Evolutionary conservation across 2,888 invertebrate genomes (phyloP).

Genomic region (Tenthredo amoena): DNA sequence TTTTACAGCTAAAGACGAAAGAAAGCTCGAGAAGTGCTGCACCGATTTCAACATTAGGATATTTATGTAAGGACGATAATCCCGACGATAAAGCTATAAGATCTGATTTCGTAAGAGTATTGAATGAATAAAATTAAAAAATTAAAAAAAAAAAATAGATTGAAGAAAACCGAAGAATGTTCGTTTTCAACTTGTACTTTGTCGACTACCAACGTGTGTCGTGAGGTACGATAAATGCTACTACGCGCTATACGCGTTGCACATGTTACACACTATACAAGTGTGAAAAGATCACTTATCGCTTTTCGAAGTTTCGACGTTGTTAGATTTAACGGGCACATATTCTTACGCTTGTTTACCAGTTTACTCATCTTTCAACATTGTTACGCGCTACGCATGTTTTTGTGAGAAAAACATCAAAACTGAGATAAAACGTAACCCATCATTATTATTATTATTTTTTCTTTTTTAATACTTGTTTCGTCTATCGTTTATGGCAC

Average conservation of each 20-base stretch:
- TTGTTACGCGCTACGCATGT: constrained; percentile 12
- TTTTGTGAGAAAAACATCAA: neutral
- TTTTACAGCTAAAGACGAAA: neutral
- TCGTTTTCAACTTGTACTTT: neutral
- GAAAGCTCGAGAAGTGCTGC: neutral
- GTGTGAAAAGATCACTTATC: constrained; percentile 38
- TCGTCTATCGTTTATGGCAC: neutral
- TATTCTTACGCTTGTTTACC: constrained; percentile 10
- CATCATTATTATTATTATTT: neutral
- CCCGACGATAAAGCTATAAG: neutral
- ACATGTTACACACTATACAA: constrained; percentile 11
- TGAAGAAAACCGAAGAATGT: neutral
- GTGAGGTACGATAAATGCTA: neutral
- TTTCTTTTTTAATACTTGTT: neutral
- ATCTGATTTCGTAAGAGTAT: neutral
- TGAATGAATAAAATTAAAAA: neutral
- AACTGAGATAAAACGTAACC: neutral
- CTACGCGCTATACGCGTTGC: neutral
- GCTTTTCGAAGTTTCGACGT: constrained; percentile 20
- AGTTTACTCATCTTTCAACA: constrained; percentile 17
- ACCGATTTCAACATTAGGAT: neutral
- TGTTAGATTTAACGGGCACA: constrained; percentile 7
- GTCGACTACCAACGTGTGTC: neutral
- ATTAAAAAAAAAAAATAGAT: neutral
- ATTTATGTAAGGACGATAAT: neutral